A percentile compares a stretch with the other conserved stretches of the same genome.
Conservation (phyloP, 2,888 invertebrate genomes). For the Agrotis exclamationis region DNA sequence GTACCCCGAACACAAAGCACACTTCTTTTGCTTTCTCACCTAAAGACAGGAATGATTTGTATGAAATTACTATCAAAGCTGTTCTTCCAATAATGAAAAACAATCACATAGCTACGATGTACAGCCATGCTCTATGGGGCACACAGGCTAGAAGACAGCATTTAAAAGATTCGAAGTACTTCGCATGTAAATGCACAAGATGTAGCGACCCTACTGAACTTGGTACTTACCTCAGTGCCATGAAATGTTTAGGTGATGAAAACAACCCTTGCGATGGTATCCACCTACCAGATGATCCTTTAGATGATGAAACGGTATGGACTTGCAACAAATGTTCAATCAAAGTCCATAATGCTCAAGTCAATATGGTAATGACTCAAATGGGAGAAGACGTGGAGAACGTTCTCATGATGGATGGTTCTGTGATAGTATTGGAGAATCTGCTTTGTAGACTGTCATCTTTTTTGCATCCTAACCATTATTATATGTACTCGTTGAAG, state of each 20-base stretch:
- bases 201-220: conserved; percentile 96
- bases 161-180: conserved; percentile 95
- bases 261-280: conserved; percentile 92
- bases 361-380: conserved; percentile 92
- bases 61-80: conserved; percentile 93
- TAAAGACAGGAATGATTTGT: conserved; percentile 90
- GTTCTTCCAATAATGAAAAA: conserved; percentile 93
- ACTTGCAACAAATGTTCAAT: conserved; percentile 93
- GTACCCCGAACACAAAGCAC: conserved; percentile 95
- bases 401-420: conserved; percentile 92
- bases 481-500: conserved; percentile 95
- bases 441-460: conserved; percentile 93
- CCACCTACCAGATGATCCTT: conserved; percentile 93
- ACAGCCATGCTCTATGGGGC: conserved; percentile 97
- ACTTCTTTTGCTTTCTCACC: conserved; percentile 90
- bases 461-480: conserved; percentile 96
- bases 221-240: conserved; percentile 94
- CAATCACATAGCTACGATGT: conserved; percentile 95
- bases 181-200: conserved; percentile 93
- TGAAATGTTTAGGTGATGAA: conserved; percentile 93
- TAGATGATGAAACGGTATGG: conserved; percentile 94
- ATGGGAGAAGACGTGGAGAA: conserved; percentile 95
- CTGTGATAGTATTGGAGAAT: conserved; percentile 91
- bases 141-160: conserved; percentile 95
- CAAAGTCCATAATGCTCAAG: conserved; percentile 92